phyloP scores from a whole-genome alignment of 1,140 invertebrate species.

The Scaptomyza pallida region DNA sequence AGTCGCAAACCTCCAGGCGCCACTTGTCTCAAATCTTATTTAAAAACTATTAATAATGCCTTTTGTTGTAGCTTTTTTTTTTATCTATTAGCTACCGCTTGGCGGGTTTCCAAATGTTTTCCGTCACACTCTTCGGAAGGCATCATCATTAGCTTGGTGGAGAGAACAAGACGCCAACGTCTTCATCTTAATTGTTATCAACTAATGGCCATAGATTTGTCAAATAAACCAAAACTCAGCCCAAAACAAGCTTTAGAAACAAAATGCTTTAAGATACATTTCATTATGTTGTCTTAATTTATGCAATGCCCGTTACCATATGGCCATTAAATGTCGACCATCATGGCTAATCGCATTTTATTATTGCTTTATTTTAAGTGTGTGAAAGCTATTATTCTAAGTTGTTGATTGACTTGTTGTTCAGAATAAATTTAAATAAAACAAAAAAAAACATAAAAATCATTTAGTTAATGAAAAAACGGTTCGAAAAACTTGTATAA shows the following conservation, averaged over 20 bases:
- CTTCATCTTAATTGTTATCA: slow-evolving; percentile 69
- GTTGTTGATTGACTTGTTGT: background rate
- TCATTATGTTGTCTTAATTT: slow-evolving; percentile 63
- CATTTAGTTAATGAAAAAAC: no score
- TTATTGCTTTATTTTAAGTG: slow-evolving; percentile 49
- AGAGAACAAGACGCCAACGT: slow-evolving; percentile 14
- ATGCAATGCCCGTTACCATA: slow-evolving; percentile 65
- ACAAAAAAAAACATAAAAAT: background rate
- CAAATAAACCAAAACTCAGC: slow-evolving; percentile 50
- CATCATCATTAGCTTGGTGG: slow-evolving; percentile 14
- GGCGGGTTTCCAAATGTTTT: slow-evolving; percentile 62
- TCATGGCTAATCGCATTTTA: slow-evolving; percentile 40
- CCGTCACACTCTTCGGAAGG: slow-evolving; percentile 62
- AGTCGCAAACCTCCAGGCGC: slow-evolving; percentile 59
- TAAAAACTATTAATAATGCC: slow-evolving; percentile 71
- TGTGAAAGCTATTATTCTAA: slow-evolving; percentile 73
- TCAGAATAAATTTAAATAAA: background rate
- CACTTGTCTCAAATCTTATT: slow-evolving; percentile 58
- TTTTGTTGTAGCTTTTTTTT: slow-evolving; percentile 22
- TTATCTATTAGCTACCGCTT: slow-evolving; percentile 48
- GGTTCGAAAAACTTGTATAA: no score
- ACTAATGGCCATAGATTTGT: slow-evolving; percentile 74
- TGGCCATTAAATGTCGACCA: slow-evolving; percentile 59
- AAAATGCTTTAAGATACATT: slow-evolving; percentile 73
- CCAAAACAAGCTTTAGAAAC: slow-evolving; percentile 55